Conservation (phyloP, 2,113 vertebrate species). For the Dipodomys spectabilis region DNA sequence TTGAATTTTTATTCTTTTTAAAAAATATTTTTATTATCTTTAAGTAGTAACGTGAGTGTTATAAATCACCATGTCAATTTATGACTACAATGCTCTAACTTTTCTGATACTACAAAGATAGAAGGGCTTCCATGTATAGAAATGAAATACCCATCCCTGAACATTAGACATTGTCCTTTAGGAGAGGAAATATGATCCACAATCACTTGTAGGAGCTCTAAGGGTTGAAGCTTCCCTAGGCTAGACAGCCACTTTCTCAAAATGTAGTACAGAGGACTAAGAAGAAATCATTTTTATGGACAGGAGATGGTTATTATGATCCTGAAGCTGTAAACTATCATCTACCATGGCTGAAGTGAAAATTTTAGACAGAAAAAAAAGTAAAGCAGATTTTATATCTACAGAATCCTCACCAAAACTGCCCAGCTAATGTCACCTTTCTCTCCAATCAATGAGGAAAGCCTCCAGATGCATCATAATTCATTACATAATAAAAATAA, state of each 20-base stretch:
- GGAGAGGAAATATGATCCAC: not conserved
- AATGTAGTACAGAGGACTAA: not conserved
- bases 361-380: not conserved
- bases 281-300: not conserved
- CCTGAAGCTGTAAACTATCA: not conserved
- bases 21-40: too few relatives aligned
- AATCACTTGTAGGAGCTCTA: not conserved
- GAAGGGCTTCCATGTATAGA: constrained; percentile 12
- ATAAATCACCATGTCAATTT: too few relatives aligned
- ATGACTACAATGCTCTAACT: not conserved
- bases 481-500: not conserved
- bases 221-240: not conserved
- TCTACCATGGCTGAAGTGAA: not conserved
- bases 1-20: too few relatives aligned
- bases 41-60: too few relatives aligned
- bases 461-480: not conserved
- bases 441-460: not conserved
- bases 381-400: not conserved
- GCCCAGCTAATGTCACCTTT: not conserved
- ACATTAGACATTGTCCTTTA: constrained; percentile 36
- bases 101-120: not conserved
- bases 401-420: not conserved
- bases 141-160: not conserved
- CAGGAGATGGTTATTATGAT: not conserved
- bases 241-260: not conserved